phyloP scores from a whole-genome alignment of 1,140 invertebrate genomes.

The Vollenhovia emeryi region DNA sequence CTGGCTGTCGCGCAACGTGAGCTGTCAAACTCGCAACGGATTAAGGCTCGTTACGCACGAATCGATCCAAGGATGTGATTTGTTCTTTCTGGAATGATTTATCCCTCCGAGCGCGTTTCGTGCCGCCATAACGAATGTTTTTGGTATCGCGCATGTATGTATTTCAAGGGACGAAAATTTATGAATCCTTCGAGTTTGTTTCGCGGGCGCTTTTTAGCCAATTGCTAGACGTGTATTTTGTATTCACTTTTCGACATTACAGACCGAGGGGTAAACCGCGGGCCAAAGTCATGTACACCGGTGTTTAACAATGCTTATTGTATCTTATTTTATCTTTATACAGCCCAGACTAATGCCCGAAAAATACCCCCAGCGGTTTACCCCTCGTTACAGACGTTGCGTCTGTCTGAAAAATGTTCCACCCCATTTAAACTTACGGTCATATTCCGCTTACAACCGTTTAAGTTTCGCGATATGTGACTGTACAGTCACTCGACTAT shows the following conservation, averaged over 20 bases:
- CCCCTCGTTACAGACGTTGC: neutral
- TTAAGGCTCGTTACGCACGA: constrained; percentile 39
- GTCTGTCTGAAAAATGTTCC: neutral
- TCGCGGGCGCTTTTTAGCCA: neutral
- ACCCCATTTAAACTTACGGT: neutral
- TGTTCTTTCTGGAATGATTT: neutral
- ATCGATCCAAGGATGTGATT: constrained; percentile 9
- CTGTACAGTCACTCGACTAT: constrained; percentile 3
- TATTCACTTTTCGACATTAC: neutral
- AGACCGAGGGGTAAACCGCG: too few relatives aligned
- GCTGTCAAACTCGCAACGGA: constrained; percentile 41
- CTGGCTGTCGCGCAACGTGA: constrained; percentile 41
- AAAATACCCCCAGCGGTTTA: too few relatives aligned
- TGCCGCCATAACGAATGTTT: neutral
- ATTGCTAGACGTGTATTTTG: neutral
- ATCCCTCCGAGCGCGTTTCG: neutral
- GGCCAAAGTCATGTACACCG: too few relatives aligned
- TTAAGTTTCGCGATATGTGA: neutral
- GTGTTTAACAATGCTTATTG: too few relatives aligned
- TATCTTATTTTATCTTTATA: too few relatives aligned
- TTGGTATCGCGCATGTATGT: neutral
- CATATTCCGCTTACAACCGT: neutral
- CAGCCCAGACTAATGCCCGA: too few relatives aligned
- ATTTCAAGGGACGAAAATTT: neutral
- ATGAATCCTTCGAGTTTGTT: too few relatives aligned